These are phyloP conservation scores for Nibea coibor DNA, from an alignment of 2,113 vertebrate genomes.

Conservation along the genomic window DNA sequence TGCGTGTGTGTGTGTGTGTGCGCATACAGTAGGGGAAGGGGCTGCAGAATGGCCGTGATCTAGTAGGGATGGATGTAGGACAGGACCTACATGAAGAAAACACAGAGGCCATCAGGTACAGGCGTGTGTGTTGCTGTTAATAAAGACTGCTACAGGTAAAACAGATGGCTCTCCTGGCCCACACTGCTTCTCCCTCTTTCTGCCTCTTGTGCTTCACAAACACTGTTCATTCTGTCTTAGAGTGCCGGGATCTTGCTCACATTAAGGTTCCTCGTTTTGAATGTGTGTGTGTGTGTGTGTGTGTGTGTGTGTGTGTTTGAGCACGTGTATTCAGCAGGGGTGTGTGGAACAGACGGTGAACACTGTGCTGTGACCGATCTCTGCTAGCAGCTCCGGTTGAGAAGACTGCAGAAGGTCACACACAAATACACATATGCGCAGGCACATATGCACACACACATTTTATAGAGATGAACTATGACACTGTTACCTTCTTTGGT, in stretches of 20 bases:
- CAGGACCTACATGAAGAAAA: constrained; percentile 70
- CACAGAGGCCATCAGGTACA: constrained; percentile 50
- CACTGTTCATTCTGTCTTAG: constrained; percentile 6
- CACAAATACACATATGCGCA: constrained; percentile 24
- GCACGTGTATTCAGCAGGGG: constrained; percentile 54
- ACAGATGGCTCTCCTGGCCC: constrained; percentile 51
- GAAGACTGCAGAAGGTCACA: constrained; percentile 23
- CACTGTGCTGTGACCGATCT: constrained; percentile 37
- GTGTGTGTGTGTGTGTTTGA: constrained; percentile 35
- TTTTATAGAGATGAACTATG: constrained; percentile 25
- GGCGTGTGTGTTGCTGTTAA: constrained; percentile 37
- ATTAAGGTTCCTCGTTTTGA: constrained; percentile 26
- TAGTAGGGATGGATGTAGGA: constrained; percentile 72
- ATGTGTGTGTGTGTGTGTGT: background rate
- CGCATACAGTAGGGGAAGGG: constrained; percentile 43
- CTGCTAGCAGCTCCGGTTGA: constrained; percentile 33
- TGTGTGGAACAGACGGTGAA: constrained; percentile 53
- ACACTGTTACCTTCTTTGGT: constrained; percentile 25
- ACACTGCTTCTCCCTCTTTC: background rate
- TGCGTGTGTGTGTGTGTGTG: constrained; percentile 46
- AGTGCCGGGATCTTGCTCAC: background rate
- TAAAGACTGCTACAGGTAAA: constrained; percentile 59
- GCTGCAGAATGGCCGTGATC: constrained; percentile 39
- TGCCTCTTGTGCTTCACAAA: constrained; percentile 18
- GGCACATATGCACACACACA: background rate